Evolutionary conservation across 2,888 invertebrate species (phyloP).

Genomic region (Drosophila subsilvestris): DNA sequence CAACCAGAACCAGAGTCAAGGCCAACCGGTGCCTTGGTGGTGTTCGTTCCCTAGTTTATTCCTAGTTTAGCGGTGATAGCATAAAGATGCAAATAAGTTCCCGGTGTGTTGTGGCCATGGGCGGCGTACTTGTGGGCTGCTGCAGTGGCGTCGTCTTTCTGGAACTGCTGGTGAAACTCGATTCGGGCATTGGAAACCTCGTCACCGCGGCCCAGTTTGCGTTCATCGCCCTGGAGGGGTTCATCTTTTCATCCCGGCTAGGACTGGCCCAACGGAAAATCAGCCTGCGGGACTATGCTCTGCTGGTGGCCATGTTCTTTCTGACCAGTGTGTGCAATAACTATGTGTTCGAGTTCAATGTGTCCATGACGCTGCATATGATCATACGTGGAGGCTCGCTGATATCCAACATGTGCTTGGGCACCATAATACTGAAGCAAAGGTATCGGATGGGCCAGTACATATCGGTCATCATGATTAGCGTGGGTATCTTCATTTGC

Average conservation of each 20-base stretch:
- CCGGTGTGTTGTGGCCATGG: slow-evolving; percentile 88
- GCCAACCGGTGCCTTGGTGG: neutral
- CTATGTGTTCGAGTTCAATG: slow-evolving; percentile 97
- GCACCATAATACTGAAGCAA: slow-evolving; percentile 93
- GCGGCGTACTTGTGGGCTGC: slow-evolving; percentile 92
- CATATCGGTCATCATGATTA: slow-evolving; percentile 95
- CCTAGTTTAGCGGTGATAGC: neutral
- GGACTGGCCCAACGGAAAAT: slow-evolving; percentile 91
- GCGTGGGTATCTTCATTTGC: slow-evolving; percentile 93
- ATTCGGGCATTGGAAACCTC: slow-evolving; percentile 96
- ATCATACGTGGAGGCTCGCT: slow-evolving; percentile 97
- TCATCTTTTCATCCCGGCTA: slow-evolving; percentile 92
- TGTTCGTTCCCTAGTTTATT: neutral
- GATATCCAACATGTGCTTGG: slow-evolving; percentile 98
- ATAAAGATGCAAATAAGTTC: slow-evolving; percentile 19
- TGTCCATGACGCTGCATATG: slow-evolving; percentile 99
- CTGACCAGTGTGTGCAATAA: slow-evolving; percentile 96
- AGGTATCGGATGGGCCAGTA: slow-evolving; percentile 92
- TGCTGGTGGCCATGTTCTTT: slow-evolving; percentile 95
- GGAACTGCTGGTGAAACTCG: slow-evolving; percentile 93
- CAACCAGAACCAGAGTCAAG: slow-evolving; percentile 1
- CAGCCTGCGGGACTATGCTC: slow-evolving; percentile 91
- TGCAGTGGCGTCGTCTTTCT: slow-evolving; percentile 94
- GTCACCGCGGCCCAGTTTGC: slow-evolving; percentile 98
- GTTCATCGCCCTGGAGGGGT: slow-evolving; percentile 95